A percentile compares a stretch with the other conserved stretches of the same genome.
Evolutionary conservation across 2,113 vertebrate species (phyloP).

Genomic region (Syngnathus typhle): DNA sequence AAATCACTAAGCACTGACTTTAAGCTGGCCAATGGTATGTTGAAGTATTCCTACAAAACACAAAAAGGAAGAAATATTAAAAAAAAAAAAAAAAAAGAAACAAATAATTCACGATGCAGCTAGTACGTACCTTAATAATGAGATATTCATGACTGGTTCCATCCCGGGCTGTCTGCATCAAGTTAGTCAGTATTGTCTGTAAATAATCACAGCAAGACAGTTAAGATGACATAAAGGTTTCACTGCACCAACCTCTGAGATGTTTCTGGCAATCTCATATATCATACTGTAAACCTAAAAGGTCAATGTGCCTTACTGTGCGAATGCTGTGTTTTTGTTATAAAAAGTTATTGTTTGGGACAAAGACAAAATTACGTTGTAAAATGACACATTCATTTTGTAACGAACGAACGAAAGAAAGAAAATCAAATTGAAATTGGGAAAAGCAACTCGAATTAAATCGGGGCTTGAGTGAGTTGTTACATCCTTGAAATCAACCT

Average conservation of each 20-base stretch:
- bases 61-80: background rate
- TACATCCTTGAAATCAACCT: no score
- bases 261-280: background rate
- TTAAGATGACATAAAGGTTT: background rate
- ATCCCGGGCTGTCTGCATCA: conserved; percentile 63
- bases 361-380: no score
- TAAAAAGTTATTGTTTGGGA: no score
- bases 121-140: conserved; percentile 63
- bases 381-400: no score
- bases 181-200: conserved; percentile 64
- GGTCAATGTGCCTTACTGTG: background rate
- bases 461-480: no score
- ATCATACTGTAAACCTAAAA: background rate
- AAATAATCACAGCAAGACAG: conserved; percentile 10
- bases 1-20: conserved; percentile 53
- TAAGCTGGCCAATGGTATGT: conserved; percentile 52
- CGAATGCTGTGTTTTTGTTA: background rate
- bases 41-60: conserved; percentile 68
- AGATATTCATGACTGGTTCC: conserved; percentile 37
- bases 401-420: no score
- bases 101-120: background rate
- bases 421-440: no score
- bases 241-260: background rate
- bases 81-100: background rate
- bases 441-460: no score